These are phyloP conservation scores for Lepidotrigona ventralis DNA, from an alignment of 1,140 invertebrate genomes.

Conservation along the genomic window DNA sequence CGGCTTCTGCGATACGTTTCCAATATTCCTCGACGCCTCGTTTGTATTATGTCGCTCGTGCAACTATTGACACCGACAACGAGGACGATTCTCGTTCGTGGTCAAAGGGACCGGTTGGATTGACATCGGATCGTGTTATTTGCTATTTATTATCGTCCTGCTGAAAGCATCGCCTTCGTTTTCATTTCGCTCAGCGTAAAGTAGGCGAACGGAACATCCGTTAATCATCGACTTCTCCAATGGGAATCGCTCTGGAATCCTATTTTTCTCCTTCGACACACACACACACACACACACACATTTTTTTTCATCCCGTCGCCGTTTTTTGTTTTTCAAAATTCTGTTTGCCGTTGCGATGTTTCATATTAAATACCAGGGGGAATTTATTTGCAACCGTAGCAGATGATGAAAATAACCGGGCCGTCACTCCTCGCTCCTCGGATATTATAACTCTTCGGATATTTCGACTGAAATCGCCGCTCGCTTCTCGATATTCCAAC, in stretches of 20 bases:
- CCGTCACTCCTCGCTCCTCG: background rate
- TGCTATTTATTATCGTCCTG: slow-evolving; percentile 27
- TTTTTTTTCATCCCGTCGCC: background rate
- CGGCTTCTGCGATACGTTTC: slow-evolving; percentile 52
- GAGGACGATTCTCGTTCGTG: slow-evolving; percentile 41
- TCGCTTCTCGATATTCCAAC: slow-evolving; percentile 16
- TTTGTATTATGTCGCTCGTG: slow-evolving; percentile 56
- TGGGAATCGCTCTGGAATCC: background rate
- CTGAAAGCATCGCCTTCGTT: slow-evolving; percentile 27
- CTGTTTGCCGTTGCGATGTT: background rate
- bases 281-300: too few relatives aligned
- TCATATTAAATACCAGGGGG: background rate
- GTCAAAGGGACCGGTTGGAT: slow-evolving; percentile 41
- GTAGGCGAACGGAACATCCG: background rate
- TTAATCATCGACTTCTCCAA: slow-evolving; percentile 1
- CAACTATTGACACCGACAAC: slow-evolving; percentile 56
- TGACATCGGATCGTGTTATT: slow-evolving; percentile 41
- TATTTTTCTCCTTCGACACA: background rate
- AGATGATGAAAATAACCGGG: slow-evolving; percentile 14
- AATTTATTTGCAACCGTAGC: background rate
- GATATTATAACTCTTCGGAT: background rate
- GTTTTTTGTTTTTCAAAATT: background rate
- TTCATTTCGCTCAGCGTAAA: slow-evolving; percentile 18
- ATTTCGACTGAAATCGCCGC: slow-evolving; percentile 5
- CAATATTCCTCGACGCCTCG: slow-evolving; percentile 62